Evolutionary conservation across 2,888 invertebrate species (phyloP), one percentile per base, ranked within the genome.

Genomic region (Frankliniella intonsa): DNA sequence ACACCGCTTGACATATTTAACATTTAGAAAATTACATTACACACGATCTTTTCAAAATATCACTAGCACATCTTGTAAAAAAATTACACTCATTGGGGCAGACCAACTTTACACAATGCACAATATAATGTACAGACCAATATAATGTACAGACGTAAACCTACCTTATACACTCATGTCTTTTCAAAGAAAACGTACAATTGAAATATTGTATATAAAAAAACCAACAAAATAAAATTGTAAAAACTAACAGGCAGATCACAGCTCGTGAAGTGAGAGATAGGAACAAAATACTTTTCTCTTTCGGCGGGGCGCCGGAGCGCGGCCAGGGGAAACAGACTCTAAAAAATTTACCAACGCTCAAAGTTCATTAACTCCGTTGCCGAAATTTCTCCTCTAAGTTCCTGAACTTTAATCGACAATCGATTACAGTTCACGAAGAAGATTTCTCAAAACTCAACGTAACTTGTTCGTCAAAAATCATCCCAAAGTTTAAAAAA

Each of bases 211-310:
- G 69, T 25, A 76, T 22, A 25, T 8, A 10, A 25, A 25, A 76
- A 22, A 76, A 76, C 7, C 19, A 69, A 69, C 69, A 22, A 69
- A 76, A 76, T 22, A 76, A 25, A 76, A n/a, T 76, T 25, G 69
- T 76, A 76, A 76, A 11, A 76, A 76, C 69, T 76, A 76, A 76
- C 69, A 76, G 69, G 69, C 69, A 76, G 69, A 76, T 76, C 69
- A 76, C 69, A 76, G 69, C 69, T 22, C 69, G 69, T 76, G 69
- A 76, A 76, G 25, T 76, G 69, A 76, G 69, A 22, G 22, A 76
- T 76, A 76, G 69, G 69, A 76, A 76, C 69, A 76, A 38, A 38
- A 76, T 76, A 9, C 22, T 76, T 76, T 76, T 76, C 25, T 76
- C 69, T n/a, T 76, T 76, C 38, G 38, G 38, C 38, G 3, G 38